These are phyloP conservation scores for Pteropus alecto DNA, from an alignment of 2,113 vertebrate species.

Conservation along the genomic window DNA sequence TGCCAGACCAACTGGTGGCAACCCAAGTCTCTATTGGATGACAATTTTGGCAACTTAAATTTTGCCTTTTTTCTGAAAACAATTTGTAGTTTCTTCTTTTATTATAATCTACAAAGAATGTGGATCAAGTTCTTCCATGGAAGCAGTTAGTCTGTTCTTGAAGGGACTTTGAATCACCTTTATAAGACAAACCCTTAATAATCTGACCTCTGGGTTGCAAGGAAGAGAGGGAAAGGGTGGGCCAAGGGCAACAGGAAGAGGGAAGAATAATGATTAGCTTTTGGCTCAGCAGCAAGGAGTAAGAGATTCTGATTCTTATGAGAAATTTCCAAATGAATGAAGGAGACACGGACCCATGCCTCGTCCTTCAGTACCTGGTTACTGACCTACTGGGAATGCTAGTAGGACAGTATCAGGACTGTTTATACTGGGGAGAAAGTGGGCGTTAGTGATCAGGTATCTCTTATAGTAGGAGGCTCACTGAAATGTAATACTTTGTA, in stretches of 20 bases:
- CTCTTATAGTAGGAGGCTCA: background rate
- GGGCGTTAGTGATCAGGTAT: background rate
- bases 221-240: background rate
- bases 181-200: background rate
- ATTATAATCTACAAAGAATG: background rate
- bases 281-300: background rate
- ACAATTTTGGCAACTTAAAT: background rate
- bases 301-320: background rate
- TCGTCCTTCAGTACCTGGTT: background rate
- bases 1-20: background rate
- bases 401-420: background rate
- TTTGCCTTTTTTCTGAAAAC: conserved; percentile 27
- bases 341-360: background rate
- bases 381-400: too few relatives aligned
- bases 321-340: background rate
- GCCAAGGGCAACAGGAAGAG: background rate
- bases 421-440: background rate
- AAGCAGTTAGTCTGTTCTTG: background rate
- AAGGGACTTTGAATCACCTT: background rate
- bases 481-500: background rate
- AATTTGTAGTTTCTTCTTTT: background rate
- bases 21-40: background rate
- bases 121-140: background rate
- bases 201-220: background rate
- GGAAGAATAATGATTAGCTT: background rate